phyloP scores from a whole-genome alignment of 2,113 vertebrate species.

The Ariopsis seemanni region DNA sequence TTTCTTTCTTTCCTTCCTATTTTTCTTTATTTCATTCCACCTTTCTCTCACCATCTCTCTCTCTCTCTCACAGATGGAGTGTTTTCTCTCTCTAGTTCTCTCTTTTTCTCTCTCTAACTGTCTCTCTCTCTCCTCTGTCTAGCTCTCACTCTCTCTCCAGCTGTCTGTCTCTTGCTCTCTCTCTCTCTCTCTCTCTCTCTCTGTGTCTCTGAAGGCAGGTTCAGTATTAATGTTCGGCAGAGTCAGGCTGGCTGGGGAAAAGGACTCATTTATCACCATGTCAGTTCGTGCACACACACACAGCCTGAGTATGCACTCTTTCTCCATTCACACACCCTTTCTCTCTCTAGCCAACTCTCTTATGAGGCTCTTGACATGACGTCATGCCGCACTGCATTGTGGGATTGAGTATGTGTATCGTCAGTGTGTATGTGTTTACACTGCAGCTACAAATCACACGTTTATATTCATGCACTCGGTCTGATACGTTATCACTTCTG shows the following conservation, averaged over 20 bases:
- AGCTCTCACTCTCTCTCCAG: background rate
- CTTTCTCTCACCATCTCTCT: background rate
- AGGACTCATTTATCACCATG: slow-evolving; percentile 50
- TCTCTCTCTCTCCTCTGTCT: background rate
- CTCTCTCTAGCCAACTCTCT: background rate
- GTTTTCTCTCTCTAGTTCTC: background rate
- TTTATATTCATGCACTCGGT: background rate
- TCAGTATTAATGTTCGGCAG: slow-evolving; percentile 36
- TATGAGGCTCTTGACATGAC: background rate
- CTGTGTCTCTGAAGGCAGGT: background rate
- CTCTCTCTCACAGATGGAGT: background rate
- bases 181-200: background rate
- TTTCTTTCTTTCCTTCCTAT: background rate
- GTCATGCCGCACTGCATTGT: background rate
- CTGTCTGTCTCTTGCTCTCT: background rate
- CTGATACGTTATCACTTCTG: background rate
- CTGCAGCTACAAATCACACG: background rate
- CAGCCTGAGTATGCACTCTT: background rate
- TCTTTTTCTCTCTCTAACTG: background rate
- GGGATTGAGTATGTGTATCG: background rate
- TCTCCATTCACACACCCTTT: background rate
- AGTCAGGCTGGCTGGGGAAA: slow-evolving; percentile 18
- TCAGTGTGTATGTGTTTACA: background rate
- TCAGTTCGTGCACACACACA: slow-evolving; percentile 46
- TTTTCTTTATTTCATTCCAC: background rate